Percentiles rank a stretch among this genome's conserved stretches.
Conservation (phyloP, 2,113 vertebrate species). For the Choloepus hoffmanni region DNA sequence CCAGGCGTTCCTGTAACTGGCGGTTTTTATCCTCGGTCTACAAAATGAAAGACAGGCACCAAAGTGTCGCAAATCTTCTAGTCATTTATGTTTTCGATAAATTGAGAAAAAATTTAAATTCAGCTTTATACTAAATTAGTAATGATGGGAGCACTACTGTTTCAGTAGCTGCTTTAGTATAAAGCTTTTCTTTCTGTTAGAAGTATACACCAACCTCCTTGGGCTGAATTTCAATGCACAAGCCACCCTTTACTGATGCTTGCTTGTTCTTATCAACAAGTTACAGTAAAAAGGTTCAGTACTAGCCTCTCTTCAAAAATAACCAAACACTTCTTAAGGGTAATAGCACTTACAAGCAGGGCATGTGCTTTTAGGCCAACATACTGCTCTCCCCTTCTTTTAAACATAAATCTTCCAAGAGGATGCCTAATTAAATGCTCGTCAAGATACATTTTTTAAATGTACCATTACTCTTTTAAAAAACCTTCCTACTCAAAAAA, state of each 20-base stretch:
- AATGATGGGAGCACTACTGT: rapidly evolving
- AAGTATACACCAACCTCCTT: neutral
- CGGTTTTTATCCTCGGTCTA: slow-evolving; percentile 96
- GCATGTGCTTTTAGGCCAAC: rapidly evolving
- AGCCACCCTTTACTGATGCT: neutral
- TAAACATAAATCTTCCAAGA: neutral
- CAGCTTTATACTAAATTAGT: rapidly evolving
- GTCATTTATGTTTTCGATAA: rapidly evolving
- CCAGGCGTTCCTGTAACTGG: slow-evolving; percentile 96
- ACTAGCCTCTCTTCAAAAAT: neutral
- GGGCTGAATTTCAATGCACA: neutral
- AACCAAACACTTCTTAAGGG: no score
- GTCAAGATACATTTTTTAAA: neutral
- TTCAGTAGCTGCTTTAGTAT: neutral
- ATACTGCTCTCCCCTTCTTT: rapidly evolving
- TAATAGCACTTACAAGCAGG: no score
- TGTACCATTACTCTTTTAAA: neutral
- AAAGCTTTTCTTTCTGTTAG: rapidly evolving
- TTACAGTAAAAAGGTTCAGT: neutral
- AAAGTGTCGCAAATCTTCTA: rapidly evolving
- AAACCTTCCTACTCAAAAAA: neutral
- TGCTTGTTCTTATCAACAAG: neutral
- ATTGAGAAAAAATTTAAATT: rapidly evolving
- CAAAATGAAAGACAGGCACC: neutral
- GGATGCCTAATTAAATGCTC: rapidly evolving